phyloP scores from a whole-genome alignment of 2,888 invertebrate genomes.

The Uropetala carovei region DNA sequence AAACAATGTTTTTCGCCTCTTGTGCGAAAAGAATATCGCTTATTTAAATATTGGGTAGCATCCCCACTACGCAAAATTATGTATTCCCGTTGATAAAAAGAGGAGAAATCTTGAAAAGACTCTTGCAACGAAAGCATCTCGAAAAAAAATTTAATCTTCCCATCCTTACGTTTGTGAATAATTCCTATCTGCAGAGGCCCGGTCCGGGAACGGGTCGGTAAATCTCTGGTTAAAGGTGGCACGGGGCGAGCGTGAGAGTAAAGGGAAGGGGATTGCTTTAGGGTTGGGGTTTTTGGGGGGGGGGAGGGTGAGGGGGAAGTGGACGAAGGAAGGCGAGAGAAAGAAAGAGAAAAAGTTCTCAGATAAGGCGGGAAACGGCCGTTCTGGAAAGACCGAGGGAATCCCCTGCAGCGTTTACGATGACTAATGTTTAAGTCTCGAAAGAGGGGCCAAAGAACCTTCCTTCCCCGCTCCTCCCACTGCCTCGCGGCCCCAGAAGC shows the following conservation, averaged over 20 bases:
- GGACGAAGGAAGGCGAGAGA: neutral
- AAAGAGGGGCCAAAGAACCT: neutral
- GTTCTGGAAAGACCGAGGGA: neutral
- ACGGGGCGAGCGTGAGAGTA: neutral
- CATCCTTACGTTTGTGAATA: slow-evolving; percentile 34
- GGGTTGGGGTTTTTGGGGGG: too few relatives aligned
- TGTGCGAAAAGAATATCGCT: neutral
- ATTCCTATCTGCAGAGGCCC: slow-evolving; percentile 22
- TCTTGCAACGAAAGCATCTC: neutral
- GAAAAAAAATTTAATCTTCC: slow-evolving; percentile 13
- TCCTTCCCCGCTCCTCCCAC: neutral
- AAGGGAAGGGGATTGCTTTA: too few relatives aligned
- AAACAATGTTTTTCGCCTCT: neutral
- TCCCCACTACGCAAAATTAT: neutral
- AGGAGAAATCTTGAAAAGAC: neutral
- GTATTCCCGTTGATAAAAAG: neutral
- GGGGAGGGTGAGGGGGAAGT: neutral
- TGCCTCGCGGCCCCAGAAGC: neutral
- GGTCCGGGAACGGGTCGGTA: neutral
- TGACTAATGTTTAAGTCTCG: slow-evolving; percentile 9
- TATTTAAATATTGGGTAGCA: neutral
- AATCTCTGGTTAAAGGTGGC: slow-evolving; percentile 34
- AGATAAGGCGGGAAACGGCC: neutral
- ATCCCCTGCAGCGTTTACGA: neutral
- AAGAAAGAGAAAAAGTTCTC: neutral